These are phyloP conservation scores for Parazoanthus darwini DNA, from an alignment of 92 coral and sea anemone species.

Conservation along the genomic window DNA sequence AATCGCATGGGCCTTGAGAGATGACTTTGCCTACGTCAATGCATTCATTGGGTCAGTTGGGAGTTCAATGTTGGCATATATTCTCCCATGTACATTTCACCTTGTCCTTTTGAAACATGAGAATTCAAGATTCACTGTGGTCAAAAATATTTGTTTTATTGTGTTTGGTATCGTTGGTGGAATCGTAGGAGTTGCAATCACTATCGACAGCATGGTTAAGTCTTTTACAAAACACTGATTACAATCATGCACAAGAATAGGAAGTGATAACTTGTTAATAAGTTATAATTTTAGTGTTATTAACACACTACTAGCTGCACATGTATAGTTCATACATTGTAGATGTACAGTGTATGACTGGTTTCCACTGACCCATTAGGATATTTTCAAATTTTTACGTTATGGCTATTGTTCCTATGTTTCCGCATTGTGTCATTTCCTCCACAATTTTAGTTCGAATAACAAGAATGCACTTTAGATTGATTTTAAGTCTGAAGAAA, in stretches of 20 bases:
- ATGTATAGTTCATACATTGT: no score
- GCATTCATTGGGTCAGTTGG: slow-evolving; percentile 87
- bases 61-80: slow-evolving; percentile 83
- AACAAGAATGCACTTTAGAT: no score
- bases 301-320: no score
- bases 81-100: slow-evolving; percentile 75
- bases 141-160: slow-evolving; percentile 67
- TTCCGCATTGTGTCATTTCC: no score
- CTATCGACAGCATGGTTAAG: slow-evolving; percentile 63
- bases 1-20: slow-evolving; percentile 65
- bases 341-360: no score
- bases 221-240: slow-evolving; percentile 44
- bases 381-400: no score
- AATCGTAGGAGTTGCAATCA: slow-evolving; percentile 80
- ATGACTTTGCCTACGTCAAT: slow-evolving; percentile 85
- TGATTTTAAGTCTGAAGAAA: no score
- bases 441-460: no score
- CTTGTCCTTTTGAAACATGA: slow-evolving; percentile 67
- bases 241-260: neutral
- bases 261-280: no score
- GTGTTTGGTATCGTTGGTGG: slow-evolving; percentile 88
- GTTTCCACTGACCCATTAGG: no score
- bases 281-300: no score
- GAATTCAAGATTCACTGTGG: slow-evolving; percentile 68
- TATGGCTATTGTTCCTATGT: no score